Conservation (phyloP, 2,113 vertebrate species). For the Actenoides lindsayi region DNA sequence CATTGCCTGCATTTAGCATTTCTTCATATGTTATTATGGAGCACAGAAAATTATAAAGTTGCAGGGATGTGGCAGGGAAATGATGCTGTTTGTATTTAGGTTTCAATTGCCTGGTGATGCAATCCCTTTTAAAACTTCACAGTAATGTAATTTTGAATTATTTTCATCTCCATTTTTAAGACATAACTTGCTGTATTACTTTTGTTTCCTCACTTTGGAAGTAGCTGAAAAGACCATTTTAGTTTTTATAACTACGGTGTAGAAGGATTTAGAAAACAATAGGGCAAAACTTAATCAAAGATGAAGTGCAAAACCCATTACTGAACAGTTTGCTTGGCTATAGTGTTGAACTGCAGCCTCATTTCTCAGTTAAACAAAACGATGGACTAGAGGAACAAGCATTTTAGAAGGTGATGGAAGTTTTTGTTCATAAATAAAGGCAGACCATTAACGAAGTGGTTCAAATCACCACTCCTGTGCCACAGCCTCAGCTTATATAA, state of each 20-base stretch:
- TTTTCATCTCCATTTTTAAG: background rate
- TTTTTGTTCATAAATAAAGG: constrained; percentile 32
- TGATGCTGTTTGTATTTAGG: background rate
- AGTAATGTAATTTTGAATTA: background rate
- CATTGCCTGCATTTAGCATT: background rate
- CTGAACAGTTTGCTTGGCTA: background rate
- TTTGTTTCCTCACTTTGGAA: background rate
- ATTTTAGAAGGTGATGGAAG: constrained; percentile 23
- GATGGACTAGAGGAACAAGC: background rate
- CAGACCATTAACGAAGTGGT: background rate
- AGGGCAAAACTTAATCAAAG: background rate
- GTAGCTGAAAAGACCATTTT: background rate
- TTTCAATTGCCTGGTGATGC: background rate
- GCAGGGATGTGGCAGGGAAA: background rate
- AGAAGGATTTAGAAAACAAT: background rate
- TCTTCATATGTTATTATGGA: rapidly evolving
- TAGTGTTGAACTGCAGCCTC: background rate
- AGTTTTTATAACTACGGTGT: background rate
- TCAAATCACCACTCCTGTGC: background rate
- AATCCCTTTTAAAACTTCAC: background rate
- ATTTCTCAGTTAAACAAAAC: background rate
- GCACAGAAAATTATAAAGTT: background rate
- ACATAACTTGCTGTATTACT: background rate
- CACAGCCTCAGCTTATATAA: background rate
- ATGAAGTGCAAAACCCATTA: background rate